Conservation (phyloP, 2,797 vertebrate species). For the Sebastes matsubarae region DNA sequence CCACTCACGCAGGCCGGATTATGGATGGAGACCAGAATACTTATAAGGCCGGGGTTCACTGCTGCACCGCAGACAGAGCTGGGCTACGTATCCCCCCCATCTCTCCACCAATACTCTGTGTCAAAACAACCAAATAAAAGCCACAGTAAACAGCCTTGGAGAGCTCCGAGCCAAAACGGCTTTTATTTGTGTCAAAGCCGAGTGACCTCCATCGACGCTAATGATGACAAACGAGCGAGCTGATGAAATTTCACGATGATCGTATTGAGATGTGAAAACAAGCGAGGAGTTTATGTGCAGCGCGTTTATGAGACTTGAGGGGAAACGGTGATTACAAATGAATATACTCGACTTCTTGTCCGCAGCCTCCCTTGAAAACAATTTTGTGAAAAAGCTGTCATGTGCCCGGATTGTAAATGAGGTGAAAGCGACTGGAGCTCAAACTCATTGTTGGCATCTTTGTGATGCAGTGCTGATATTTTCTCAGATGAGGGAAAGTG, state of each 20-base stretch:
- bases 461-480: conserved; percentile 22
- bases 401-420: conserved; percentile 51
- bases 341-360: conserved; percentile 36
- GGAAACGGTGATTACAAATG: conserved; percentile 53
- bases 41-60: conserved; percentile 59
- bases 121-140: conserved; percentile 52
- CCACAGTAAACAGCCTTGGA: not conserved
- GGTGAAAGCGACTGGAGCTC: conserved; percentile 38
- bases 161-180: not conserved
- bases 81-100: conserved; percentile 9
- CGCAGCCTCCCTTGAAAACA: conserved; percentile 44
- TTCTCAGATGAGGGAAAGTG: conserved; percentile 19
- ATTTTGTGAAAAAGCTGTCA: conserved; percentile 29
- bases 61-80: conserved; percentile 41
- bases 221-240: conserved; percentile 69
- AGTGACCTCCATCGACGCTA: conserved; percentile 52
- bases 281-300: conserved; percentile 38
- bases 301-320: conserved; percentile 46
- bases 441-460: conserved; percentile 26
- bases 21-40: conserved; percentile 68
- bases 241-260: conserved; percentile 59
- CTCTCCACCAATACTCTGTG: conserved; percentile 17
- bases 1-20: conserved; percentile 69
- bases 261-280: conserved; percentile 56
- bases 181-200: conserved; percentile 44